Conservation (phyloP, 2,797 vertebrate species). For the Gadopsis bispinosus region DNA sequence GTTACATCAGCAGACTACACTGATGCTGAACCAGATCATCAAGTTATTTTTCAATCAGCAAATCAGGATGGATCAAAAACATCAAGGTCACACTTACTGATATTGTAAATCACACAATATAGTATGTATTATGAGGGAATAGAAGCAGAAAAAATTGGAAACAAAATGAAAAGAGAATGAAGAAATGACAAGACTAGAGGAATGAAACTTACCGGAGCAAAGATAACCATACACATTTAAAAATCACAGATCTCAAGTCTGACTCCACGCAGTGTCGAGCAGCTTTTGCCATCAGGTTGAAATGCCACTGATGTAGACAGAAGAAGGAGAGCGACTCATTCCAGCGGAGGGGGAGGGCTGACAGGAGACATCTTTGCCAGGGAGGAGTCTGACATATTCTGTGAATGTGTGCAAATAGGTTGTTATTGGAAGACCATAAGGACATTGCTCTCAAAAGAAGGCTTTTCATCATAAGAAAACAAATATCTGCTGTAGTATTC, state of each 20-base stretch:
- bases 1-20: background rate
- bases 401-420: background rate
- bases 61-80: conserved; percentile 4
- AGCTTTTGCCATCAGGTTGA: conserved; percentile 87
- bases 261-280: conserved; percentile 82
- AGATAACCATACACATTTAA: conserved; percentile 99
- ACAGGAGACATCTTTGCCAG: conserved; percentile 39
- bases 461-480: conserved; percentile 6
- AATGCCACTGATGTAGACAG: conserved; percentile 53
- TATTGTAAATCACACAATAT: background rate
- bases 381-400: conserved; percentile 64
- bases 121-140: background rate
- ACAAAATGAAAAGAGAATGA: background rate
- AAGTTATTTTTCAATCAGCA: background rate
- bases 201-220: conserved; percentile 96
- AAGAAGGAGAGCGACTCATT: conserved; percentile 41
- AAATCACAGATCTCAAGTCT: conserved; percentile 88
- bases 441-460: background rate
- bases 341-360: conserved; percentile 59
- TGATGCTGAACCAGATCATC: background rate
- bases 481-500: conserved; percentile 25
- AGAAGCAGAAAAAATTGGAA: background rate
- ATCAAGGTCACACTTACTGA: background rate
- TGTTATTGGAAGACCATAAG: background rate
- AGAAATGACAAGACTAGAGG: conserved; percentile 5